These are phyloP conservation scores for Cabera pusaria DNA, from an alignment of 2,888 invertebrate species.

Conservation along the genomic window DNA sequence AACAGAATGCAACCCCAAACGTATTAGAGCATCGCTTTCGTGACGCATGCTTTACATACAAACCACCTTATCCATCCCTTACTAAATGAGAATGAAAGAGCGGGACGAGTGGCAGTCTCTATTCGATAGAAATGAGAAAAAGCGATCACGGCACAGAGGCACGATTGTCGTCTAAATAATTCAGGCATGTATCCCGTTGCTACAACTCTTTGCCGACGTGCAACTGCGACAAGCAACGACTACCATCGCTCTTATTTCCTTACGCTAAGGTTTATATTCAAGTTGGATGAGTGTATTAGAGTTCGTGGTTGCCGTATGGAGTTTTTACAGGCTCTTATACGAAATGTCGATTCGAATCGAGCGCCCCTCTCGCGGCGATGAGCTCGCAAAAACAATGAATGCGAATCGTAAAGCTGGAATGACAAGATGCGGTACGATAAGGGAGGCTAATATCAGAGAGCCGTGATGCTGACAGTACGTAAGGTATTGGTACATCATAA, in stretches of 20 bases:
- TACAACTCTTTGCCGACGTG: constrained; percentile 51
- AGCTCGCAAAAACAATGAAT: constrained; percentile 72
- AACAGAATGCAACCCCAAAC: constrained; percentile 57
- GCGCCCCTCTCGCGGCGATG: constrained; percentile 46
- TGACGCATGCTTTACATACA: constrained; percentile 65
- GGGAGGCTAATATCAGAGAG: constrained; percentile 54
- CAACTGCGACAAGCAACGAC: constrained; percentile 13
- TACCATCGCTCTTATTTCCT: constrained; percentile 23
- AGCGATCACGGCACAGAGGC: constrained; percentile 75
- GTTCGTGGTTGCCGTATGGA: constrained; percentile 45
- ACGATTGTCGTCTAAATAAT: constrained; percentile 81
- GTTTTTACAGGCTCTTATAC: constrained; percentile 78
- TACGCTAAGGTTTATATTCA: constrained; percentile 35
- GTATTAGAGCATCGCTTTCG: constrained; percentile 62
- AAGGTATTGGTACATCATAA: too few relatives aligned
- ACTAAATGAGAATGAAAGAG: constrained; percentile 36
- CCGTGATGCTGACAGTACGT: constrained; percentile 10
- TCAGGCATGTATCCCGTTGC: constrained; percentile 70
- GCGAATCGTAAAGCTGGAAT: constrained; percentile 63
- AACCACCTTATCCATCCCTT: constrained; percentile 42
- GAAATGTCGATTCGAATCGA: constrained; percentile 77
- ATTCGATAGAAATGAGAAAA: constrained; percentile 74
- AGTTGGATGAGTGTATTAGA: neutral
- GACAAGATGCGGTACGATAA: constrained; percentile 68
- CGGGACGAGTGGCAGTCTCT: constrained; percentile 44